Conservation (phyloP, 2,797 vertebrate genomes). For the Melanogrammus aeglefinus region DNA sequence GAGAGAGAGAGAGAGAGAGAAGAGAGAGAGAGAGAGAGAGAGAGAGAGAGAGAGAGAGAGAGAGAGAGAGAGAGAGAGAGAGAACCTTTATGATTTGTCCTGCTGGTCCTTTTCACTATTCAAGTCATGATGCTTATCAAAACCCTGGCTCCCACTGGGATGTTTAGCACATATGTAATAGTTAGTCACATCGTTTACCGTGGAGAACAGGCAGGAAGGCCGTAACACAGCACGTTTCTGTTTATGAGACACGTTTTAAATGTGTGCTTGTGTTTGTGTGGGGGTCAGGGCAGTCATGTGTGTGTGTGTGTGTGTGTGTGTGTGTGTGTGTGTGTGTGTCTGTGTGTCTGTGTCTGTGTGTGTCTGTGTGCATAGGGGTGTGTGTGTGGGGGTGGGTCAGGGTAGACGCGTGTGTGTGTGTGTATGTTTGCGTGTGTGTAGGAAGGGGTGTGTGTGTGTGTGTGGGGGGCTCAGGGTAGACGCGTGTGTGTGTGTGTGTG, state of each 20-base stretch:
- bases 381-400: not conserved
- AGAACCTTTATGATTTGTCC: not conserved
- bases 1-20: too few relatives aligned
- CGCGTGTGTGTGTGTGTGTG: not conserved
- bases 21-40: not conserved
- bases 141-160: not conserved
- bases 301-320: conserved; percentile 4
- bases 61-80: too few relatives aligned
- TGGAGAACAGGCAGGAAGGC: not conserved
- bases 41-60: not conserved
- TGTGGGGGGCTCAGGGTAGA: too few relatives aligned
- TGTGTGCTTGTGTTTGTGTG: not conserved
- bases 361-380: not conserved
- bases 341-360: not conserved
- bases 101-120: not conserved
- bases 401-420: not conserved
- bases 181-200: not conserved
- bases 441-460: too few relatives aligned
- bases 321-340: not conserved
- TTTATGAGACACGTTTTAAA: not conserved
- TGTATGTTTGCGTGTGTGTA: not conserved
- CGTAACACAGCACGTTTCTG: not conserved
- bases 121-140: not conserved
- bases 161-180: not conserved
- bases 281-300: too few relatives aligned